Percentiles rank a stretch among this genome's conserved stretches.
Evolutionary conservation across 2,113 vertebrate genomes (phyloP).

Genomic region (Taxidea taxus): DNA sequence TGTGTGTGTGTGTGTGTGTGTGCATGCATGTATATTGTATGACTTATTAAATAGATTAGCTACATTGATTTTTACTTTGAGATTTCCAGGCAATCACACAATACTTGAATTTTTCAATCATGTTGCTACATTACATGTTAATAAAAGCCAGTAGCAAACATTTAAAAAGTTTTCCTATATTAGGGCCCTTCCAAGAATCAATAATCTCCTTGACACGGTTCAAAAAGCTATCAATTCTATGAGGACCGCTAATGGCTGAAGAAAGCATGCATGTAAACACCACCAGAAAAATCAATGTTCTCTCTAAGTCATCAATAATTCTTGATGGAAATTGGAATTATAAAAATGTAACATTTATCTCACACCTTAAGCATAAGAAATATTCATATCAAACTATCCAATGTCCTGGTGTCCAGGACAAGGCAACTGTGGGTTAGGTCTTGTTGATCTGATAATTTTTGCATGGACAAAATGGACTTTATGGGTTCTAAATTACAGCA

Average conservation of each 20-base stretch:
- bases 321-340: slow-evolving; percentile 61
- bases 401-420: neutral
- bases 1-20: neutral
- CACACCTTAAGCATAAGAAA: neutral
- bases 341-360: slow-evolving; percentile 62
- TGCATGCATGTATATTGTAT: neutral
- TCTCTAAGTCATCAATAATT: slow-evolving; percentile 55
- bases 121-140: slow-evolving; percentile 61
- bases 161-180: slow-evolving; percentile 69
- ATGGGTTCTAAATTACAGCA: neutral
- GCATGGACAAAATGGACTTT: neutral
- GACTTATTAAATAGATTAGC: slow-evolving; percentile 77
- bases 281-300: slow-evolving; percentile 57
- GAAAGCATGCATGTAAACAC: slow-evolving; percentile 59
- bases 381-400: neutral
- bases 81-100: slow-evolving; percentile 74
- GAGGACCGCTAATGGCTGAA: slow-evolving; percentile 36
- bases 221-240: slow-evolving; percentile 42
- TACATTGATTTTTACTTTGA: slow-evolving; percentile 73
- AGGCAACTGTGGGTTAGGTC: neutral
- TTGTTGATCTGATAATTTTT: neutral
- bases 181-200: slow-evolving; percentile 37
- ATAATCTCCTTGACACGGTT: slow-evolving; percentile 48
- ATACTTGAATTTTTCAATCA: slow-evolving; percentile 73
- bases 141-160: slow-evolving; percentile 63